Percentiles rank a stretch among this genome's conserved stretches.
Evolutionary conservation across 2,888 invertebrate genomes (phyloP).

Genomic region (Sarcophaga variegata): DNA sequence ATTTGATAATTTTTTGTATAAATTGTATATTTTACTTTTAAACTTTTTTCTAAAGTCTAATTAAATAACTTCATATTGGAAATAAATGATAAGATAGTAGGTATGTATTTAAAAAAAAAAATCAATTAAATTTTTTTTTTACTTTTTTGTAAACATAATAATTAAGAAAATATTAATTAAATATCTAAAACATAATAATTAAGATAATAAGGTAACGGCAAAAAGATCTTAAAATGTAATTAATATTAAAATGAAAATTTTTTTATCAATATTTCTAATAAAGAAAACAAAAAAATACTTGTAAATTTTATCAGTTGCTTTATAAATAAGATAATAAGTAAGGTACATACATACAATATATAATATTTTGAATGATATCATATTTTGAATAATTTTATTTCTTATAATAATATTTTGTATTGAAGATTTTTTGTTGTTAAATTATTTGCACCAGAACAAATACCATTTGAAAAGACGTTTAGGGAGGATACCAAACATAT

Average conservation of each 20-base stretch:
- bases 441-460: constrained; percentile 20
- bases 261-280: constrained; percentile 36
- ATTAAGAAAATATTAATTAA: too few species aligned
- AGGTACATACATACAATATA: constrained; percentile 42
- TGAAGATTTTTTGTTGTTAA: neutral
- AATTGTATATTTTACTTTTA: too few species aligned
- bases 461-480: constrained; percentile 4
- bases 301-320: neutral
- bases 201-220: constrained; percentile 22
- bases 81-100: too few species aligned
- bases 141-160: too few species aligned
- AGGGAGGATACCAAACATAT: constrained; percentile 27
- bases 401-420: constrained; percentile 7
- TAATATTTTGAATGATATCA: constrained; percentile 29
- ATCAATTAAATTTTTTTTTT: too few species aligned
- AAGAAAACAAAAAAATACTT: constrained; percentile 17
- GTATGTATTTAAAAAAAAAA: too few species aligned
- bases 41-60: too few species aligned
- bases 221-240: constrained; percentile 35
- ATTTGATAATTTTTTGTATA: too few species aligned
- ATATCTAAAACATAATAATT: too few species aligned
- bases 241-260: constrained; percentile 19
- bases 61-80: too few species aligned
- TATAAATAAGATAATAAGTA: constrained; percentile 59
- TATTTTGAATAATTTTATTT: constrained; percentile 23